Evolutionary conservation across 2,888 invertebrate genomes (phyloP).

Genomic region (Matsumyia berberina): DNA sequence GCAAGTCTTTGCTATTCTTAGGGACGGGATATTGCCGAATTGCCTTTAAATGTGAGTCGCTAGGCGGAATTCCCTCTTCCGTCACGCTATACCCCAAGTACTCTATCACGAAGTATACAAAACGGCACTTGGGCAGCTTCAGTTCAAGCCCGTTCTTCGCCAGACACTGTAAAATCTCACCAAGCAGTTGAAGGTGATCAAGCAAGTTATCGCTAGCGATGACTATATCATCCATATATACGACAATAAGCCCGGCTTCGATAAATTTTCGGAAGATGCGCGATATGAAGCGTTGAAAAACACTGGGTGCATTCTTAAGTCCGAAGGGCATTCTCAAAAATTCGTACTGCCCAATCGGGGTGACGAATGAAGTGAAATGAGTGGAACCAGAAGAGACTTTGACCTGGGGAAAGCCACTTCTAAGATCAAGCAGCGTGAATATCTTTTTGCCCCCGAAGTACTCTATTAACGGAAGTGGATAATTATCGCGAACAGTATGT

Average conservation of each 20-base stretch:
- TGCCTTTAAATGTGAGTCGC: constrained; percentile 6
- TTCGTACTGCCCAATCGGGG: no score
- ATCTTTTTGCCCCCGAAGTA: background rate
- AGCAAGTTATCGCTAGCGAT: background rate
- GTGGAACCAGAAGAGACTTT: background rate
- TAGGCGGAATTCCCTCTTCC: constrained; percentile 19
- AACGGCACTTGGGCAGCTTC: constrained; percentile 26
- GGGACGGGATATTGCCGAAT: constrained; percentile 49
- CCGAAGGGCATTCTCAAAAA: no score
- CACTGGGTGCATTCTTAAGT: no score
- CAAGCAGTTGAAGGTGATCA: constrained; percentile 2
- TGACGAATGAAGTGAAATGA: background rate
- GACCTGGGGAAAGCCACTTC: background rate
- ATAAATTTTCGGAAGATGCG: background rate
- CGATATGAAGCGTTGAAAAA: background rate
- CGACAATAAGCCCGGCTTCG: background rate
- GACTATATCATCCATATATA: background rate
- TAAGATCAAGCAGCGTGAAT: background rate
- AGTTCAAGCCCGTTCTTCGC: background rate
- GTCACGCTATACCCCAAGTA: constrained; percentile 48
- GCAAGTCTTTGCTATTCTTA: no score
- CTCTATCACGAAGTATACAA: constrained; percentile 26
- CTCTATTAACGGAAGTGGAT: background rate
- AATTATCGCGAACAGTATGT: background rate
- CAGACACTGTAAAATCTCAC: background rate